These are phyloP conservation scores for Heteromormyrus szaboi DNA, from an alignment of 2,797 vertebrate species.

Conservation along the genomic window DNA sequence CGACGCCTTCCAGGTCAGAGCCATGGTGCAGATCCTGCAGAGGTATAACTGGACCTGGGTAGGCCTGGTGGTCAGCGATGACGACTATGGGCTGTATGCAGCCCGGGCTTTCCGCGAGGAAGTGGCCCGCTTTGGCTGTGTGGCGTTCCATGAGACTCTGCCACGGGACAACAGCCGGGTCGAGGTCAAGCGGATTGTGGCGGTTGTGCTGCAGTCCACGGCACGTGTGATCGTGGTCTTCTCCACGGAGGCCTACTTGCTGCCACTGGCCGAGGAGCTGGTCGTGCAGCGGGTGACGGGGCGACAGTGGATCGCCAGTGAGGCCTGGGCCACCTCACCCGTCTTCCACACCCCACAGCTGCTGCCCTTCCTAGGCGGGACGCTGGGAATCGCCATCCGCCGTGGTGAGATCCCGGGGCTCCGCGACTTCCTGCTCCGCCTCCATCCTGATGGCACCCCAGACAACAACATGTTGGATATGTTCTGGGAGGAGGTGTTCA, in stretches of 20 bases:
- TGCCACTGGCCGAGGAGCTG: slow-evolving; percentile 42
- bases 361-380: slow-evolving; percentile 45
- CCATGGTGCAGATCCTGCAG: slow-evolving; percentile 53
- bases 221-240: slow-evolving; percentile 36
- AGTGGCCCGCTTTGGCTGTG: slow-evolving; percentile 40
- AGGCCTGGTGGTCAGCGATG: slow-evolving; percentile 54
- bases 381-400: slow-evolving; percentile 51
- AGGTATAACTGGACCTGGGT: slow-evolving; percentile 58
- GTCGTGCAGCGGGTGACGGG: slow-evolving; percentile 43
- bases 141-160: slow-evolving; percentile 52
- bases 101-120: slow-evolving; percentile 45
- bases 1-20: slow-evolving; percentile 58
- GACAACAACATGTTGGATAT: slow-evolving; percentile 36
- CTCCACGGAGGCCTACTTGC: slow-evolving; percentile 24
- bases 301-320: slow-evolving; percentile 45
- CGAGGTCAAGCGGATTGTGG: slow-evolving; percentile 28
- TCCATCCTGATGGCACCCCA: slow-evolving; percentile 28
- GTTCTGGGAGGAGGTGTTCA: slow-evolving; percentile 53
- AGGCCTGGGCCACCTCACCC: slow-evolving; percentile 39
- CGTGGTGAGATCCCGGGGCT: slow-evolving; percentile 56
- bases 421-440: slow-evolving; percentile 40
- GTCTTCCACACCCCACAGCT: slow-evolving; percentile 34
- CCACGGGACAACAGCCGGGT: slow-evolving; percentile 36
- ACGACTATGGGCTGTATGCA: slow-evolving; percentile 56
- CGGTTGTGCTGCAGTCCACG: slow-evolving; percentile 31